Conservation (phyloP, 1,140 invertebrate species). For the Pteromalus puparum region DNA sequence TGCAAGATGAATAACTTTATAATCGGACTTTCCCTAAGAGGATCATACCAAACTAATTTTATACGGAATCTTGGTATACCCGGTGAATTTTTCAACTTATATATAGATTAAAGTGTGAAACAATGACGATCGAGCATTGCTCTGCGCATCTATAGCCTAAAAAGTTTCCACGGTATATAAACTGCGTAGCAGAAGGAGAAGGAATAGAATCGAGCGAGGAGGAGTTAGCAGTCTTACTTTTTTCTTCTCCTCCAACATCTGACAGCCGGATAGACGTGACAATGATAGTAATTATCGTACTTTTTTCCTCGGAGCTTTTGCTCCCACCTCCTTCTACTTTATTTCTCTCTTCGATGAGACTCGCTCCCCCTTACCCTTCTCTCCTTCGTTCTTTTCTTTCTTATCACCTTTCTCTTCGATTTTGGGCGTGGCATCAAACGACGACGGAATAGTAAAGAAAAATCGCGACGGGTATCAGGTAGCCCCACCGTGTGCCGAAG, state of each 20-base stretch:
- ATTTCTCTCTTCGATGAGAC: background rate
- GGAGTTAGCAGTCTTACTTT: background rate
- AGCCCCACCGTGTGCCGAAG: no score
- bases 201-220: background rate
- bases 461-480: conserved; percentile 15
- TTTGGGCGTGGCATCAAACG: background rate
- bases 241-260: conserved; percentile 17
- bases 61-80: background rate
- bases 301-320: background rate
- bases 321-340: background rate
- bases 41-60: conserved; percentile 10
- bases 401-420: conserved; percentile 8
- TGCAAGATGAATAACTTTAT: conserved; percentile 31
- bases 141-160: no score
- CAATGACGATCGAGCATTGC: no score
- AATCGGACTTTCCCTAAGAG: conserved; percentile 1
- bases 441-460: background rate
- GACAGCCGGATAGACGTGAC: conserved; percentile 44
- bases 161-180: background rate
- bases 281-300: conserved; percentile 47
- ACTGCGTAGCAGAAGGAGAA: background rate
- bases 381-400: background rate
- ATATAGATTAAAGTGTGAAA: no score
- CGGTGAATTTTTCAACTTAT: no score
- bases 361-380: background rate